Evolutionary conservation across 2,113 vertebrate species (phyloP), one percentile per base, ranked within the genome.

Genomic region (Poeciliopsis occidentalis): DNA sequence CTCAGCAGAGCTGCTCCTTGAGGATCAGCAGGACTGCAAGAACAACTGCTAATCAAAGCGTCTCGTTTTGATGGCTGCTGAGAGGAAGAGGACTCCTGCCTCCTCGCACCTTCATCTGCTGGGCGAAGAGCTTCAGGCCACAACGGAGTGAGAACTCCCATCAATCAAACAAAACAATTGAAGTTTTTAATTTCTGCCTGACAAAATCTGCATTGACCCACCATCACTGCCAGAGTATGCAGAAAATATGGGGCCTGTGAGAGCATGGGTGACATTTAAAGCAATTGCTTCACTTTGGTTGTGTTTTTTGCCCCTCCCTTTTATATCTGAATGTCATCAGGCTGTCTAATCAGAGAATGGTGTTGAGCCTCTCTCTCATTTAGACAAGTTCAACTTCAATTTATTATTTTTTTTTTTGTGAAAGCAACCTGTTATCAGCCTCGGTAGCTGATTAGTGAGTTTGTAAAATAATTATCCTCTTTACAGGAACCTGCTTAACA

Each of bases 41-140:
- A 86, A 85, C 64, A 85, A 73, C 75, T 83, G 69, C 80, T 87
- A 89, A 92, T 93, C 83, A 88, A 73, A 76, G 74, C 86, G 80
- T 71, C 83, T 89, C 79, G 83, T 82, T 57, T 60, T 85, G 89
- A 91, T 82, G 84, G 80, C 66, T 17, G 68, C 83, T 78, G 69
- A 76, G 73, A 61, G 57, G 69, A 77, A 34, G 64, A 79, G 57
- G 61, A 61, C 67, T 13, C 69, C 81, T 67, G 66, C 30, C 83
- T 76, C 39, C 37, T 6, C 30, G 68, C 47, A 41, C 41, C 72
- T 83, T 30, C 5, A 15, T 74, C 19, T 75, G 64, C 78, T 64
- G 70, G 78, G 44, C 69, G 69, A 71, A 8, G 39, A 44, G 34
- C 51, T 26, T 62, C 39, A 29, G 39, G 24, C 12, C 41, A 39